Conservation (phyloP, 2,113 vertebrate species). For the Anarrhichthys ocellatus region DNA sequence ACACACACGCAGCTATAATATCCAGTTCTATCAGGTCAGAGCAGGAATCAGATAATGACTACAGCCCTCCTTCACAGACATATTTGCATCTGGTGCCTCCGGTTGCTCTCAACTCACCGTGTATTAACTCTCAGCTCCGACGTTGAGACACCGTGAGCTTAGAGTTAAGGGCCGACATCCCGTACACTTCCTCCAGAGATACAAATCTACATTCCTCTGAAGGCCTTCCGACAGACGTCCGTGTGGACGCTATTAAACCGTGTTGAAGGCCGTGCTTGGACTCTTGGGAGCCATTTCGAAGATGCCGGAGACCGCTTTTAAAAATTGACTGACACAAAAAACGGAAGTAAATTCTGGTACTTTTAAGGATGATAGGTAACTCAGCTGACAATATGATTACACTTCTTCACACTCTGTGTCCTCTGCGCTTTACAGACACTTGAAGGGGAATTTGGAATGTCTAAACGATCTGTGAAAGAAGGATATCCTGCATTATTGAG, state of each 20-base stretch:
- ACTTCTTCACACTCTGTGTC: constrained; percentile 5
- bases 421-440: not conserved
- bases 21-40: constrained; percentile 63
- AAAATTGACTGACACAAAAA: constrained; percentile 18
- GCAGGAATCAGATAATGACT: constrained; percentile 70
- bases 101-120: too few species aligned
- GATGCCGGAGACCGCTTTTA: constrained; percentile 15
- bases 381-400: constrained; percentile 38
- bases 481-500: not conserved
- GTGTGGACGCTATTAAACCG: constrained; percentile 9
- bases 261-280: constrained; percentile 34
- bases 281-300: constrained; percentile 1
- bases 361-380: constrained; percentile 29
- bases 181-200: not conserved
- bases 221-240: constrained; percentile 7
- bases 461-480: not conserved
- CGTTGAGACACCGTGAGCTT: not conserved
- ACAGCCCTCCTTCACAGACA: constrained; percentile 30
- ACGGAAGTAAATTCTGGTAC: constrained; percentile 2
- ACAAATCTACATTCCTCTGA: constrained; percentile 25
- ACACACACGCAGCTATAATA: constrained; percentile 25
- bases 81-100: too few species aligned
- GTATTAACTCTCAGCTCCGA: not conserved
- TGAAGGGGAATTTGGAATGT: constrained; percentile 9
- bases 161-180: not conserved